phyloP scores from a whole-genome alignment of 2,113 vertebrate species.

The Danionella cerebrum region DNA sequence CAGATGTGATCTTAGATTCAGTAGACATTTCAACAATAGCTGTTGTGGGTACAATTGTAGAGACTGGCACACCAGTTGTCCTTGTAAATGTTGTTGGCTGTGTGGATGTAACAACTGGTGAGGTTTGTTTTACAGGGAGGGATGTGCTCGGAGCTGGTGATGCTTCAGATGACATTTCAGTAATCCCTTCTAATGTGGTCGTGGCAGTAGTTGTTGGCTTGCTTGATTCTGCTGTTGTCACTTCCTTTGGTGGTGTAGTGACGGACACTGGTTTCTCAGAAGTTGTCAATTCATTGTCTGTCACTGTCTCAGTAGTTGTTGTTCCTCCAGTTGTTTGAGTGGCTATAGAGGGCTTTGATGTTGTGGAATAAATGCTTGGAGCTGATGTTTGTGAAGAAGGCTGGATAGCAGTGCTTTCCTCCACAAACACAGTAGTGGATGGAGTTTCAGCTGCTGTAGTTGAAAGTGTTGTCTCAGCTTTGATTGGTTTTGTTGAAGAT shows the following conservation, averaged over 20 bases:
- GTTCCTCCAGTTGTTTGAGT: not conserved
- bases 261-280: not conserved
- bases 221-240: not conserved
- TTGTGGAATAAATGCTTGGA: not conserved
- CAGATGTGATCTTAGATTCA: not conserved
- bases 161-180: not conserved
- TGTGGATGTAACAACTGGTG: not conserved
- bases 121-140: not conserved
- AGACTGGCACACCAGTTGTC: not conserved
- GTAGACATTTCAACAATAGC: not conserved
- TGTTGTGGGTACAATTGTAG: not conserved
- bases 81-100: slow-evolving; percentile 32
- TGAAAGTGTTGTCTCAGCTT: not conserved
- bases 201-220: not conserved
- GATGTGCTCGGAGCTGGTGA: not conserved
- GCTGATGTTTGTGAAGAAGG: not conserved
- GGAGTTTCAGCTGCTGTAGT: not conserved
- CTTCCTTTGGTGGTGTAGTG: not conserved
- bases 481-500: not conserved
- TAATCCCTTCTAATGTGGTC: not conserved
- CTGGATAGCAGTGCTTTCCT: not conserved
- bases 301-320: not conserved
- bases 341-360: too few species aligned
- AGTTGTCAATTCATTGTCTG: not conserved
- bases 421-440: not conserved